Evolutionary conservation across 2,888 invertebrate genomes (phyloP).

Genomic region (Ligdia adustata): DNA sequence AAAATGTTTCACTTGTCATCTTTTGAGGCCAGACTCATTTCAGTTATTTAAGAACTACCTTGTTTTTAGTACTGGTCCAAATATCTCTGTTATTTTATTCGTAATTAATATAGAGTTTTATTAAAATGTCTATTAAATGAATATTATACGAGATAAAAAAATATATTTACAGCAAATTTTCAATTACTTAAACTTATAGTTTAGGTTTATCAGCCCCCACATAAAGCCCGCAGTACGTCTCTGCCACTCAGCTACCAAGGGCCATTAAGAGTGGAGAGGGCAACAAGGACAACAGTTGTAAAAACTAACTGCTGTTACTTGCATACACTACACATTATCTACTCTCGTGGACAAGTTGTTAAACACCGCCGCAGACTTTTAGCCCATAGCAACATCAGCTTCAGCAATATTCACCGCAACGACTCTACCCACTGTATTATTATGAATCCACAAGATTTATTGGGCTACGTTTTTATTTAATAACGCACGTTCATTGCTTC

Average conservation of each 20-base stretch:
- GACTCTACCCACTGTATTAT: conserved; percentile 14
- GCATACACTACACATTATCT: conserved; percentile 36
- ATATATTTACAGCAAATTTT: too few species aligned
- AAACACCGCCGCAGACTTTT: conserved; percentile 10
- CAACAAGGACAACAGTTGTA: conserved; percentile 48
- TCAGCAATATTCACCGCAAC: conserved; percentile 4
- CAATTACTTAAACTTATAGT: too few species aligned
- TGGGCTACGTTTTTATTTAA: conserved; percentile 17
- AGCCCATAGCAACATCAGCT: conserved; percentile 3
- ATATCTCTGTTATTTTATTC: too few species aligned
- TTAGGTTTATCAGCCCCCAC: not conserved
- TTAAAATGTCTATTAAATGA: too few species aligned
- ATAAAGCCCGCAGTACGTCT: conserved; percentile 9
- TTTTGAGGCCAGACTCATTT: too few species aligned
- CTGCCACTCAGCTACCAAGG: conserved; percentile 28
- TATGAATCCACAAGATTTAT: conserved; percentile 22
- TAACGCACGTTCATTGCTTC: conserved; percentile 11
- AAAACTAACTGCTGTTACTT: conserved; percentile 45
- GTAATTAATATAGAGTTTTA: too few species aligned
- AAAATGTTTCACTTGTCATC: too few species aligned
- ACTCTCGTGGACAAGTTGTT: conserved; percentile 22
- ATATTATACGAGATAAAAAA: too few species aligned
- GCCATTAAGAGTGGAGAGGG: conserved; percentile 38
- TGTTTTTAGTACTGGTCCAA: too few species aligned
- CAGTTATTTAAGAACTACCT: too few species aligned